Conservation (phyloP, 2,888 invertebrate genomes). For the Tipula lateralis region DNA sequence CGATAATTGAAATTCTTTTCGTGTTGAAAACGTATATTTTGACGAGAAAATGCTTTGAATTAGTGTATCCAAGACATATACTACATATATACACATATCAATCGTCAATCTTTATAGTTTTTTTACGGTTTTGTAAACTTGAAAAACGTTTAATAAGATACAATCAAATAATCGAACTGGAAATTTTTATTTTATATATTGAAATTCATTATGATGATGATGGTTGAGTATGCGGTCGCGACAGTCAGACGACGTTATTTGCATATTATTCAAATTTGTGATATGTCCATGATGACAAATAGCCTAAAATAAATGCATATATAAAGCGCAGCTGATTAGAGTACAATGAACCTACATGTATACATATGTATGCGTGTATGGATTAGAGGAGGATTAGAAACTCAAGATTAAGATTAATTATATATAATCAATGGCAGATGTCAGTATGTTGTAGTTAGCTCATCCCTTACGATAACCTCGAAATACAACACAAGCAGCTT, state of each 20-base stretch:
- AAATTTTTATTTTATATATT: neutral
- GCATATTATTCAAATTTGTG: neutral
- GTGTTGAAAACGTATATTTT: neutral
- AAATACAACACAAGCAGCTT: neutral
- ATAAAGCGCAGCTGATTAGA: neutral
- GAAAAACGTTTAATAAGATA: neutral
- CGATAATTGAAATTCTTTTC: neutral
- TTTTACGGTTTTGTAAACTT: neutral
- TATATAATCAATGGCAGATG: too few species aligned
- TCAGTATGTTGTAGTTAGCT: neutral
- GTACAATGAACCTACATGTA: neutral
- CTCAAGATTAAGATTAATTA: too few species aligned
- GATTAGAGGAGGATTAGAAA: neutral
- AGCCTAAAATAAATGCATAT: neutral
- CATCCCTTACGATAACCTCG: neutral
- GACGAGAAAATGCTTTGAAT: neutral
- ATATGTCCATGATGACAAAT: neutral
- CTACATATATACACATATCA: too few species aligned
- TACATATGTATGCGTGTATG: too few species aligned
- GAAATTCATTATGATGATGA: neutral
- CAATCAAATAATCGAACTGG: conserved; percentile 24
- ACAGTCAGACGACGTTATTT: neutral
- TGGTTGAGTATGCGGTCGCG: neutral
- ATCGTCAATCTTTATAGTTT: neutral
- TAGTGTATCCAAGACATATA: neutral